Conservation (phyloP, 2,113 vertebrate genomes). For the Motacilla alba region DNA sequence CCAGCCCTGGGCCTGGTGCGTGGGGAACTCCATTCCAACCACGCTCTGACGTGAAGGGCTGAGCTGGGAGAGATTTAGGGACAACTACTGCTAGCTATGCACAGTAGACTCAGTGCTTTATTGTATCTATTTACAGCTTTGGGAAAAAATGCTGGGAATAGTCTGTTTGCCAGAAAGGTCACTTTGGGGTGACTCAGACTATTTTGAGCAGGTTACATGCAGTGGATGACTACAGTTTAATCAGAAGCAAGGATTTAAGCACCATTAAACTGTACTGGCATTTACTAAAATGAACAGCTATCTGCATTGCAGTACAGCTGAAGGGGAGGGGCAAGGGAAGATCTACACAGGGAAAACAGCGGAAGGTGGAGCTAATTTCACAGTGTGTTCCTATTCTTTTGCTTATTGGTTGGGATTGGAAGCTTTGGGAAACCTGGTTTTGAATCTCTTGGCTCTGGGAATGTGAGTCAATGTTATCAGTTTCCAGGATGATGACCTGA, state of each 20-base stretch:
- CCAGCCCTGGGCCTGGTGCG: background rate
- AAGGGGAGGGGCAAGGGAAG: background rate
- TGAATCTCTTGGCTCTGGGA: background rate
- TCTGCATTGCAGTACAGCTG: background rate
- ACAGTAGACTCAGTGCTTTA: background rate
- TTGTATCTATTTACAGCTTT: constrained; percentile 26
- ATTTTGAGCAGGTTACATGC: constrained; percentile 32
- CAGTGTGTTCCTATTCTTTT: background rate
- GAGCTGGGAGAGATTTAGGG: background rate
- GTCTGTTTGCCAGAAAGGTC: constrained; percentile 6
- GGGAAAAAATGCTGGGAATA: background rate
- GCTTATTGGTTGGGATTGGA: background rate
- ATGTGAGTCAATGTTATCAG: background rate
- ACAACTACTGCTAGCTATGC: background rate
- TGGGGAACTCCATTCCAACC: background rate
- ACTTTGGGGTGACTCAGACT: background rate
- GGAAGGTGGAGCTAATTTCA: background rate
- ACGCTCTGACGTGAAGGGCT: background rate
- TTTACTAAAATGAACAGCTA: background rate
- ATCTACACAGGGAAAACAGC: background rate
- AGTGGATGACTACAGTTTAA: background rate
- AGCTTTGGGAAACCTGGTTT: background rate
- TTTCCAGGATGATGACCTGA: background rate
- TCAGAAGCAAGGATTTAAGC: background rate
- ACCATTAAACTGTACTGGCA: background rate